phyloP scores from a whole-genome alignment of 1,140 invertebrate genomes.

The Sycobia sp. region DNA sequence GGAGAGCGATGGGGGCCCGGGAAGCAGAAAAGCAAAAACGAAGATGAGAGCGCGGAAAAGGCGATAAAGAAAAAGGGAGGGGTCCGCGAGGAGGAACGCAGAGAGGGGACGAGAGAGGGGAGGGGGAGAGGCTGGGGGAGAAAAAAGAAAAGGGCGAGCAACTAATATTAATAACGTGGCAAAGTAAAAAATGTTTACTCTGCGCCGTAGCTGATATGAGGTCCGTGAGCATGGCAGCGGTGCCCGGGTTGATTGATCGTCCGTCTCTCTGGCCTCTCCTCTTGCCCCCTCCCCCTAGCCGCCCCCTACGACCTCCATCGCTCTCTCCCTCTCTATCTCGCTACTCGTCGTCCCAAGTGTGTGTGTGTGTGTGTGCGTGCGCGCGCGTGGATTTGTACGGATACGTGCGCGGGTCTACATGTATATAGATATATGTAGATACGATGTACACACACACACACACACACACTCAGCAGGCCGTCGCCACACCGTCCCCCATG shows the following conservation, averaged over 20 bases:
- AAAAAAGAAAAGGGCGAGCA: constrained; percentile 35
- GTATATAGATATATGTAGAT: too few species aligned
- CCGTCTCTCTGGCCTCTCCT: constrained; percentile 55
- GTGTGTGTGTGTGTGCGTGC: constrained; percentile 38
- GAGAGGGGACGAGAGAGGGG: constrained; percentile 3
- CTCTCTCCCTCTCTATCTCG: too few species aligned
- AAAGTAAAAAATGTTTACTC: constrained; percentile 61
- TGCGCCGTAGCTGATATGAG: constrained; percentile 60
- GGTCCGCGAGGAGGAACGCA: not conserved
- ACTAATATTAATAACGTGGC: constrained; percentile 60
- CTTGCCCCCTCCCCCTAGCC: constrained; percentile 42
- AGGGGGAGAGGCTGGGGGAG: constrained; percentile 18
- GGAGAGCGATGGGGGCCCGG: not conserved
- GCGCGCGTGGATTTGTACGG: constrained; percentile 53
- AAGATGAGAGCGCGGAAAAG: too few species aligned
- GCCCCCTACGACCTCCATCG: too few species aligned
- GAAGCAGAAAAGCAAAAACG: not conserved
- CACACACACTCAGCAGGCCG: constrained; percentile 30
- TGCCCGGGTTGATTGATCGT: constrained; percentile 59
- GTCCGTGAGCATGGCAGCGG: constrained; percentile 57
- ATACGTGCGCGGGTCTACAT: too few species aligned
- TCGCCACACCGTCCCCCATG: constrained; percentile 42
- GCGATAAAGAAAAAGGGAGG: not conserved
- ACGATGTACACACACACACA: too few species aligned
- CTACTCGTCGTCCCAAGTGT: too few species aligned